Conservation (phyloP, 2,888 invertebrate species). For the Apamea epomidion region DNA sequence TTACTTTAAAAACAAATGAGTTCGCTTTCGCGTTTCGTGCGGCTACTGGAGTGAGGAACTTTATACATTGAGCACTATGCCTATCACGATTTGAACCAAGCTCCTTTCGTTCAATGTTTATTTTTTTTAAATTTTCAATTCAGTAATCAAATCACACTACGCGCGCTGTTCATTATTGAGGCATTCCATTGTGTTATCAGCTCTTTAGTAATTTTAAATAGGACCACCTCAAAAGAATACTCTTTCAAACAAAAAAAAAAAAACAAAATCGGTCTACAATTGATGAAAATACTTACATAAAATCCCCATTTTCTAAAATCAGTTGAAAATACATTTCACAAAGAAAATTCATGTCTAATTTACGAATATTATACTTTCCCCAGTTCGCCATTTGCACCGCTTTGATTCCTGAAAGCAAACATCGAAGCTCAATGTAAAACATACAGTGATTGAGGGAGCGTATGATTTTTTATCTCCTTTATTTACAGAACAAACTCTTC, state of each 20-base stretch:
- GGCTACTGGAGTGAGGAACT: background rate
- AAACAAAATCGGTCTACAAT: background rate
- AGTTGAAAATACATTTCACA: background rate
- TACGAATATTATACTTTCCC: conserved; percentile 1
- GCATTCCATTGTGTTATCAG: background rate
- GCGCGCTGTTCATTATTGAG: background rate
- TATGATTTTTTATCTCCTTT: conserved; percentile 66
- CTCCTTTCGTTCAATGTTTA: background rate
- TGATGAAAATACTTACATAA: background rate
- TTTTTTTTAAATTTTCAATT: too few species aligned
- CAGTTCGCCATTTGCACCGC: conserved; percentile 10
- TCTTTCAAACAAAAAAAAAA: background rate
- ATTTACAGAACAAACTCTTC: conserved; percentile 66
- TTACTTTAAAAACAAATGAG: background rate
- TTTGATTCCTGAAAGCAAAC: conserved; percentile 46
- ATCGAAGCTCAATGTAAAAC: conserved; percentile 20
- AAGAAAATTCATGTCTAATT: conserved; percentile 4
- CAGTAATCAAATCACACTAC: background rate
- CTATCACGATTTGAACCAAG: background rate
- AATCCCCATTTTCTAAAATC: background rate
- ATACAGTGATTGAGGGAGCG: conserved; percentile 37
- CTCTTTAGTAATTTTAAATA: background rate
- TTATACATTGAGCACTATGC: background rate
- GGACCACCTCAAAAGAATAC: background rate
- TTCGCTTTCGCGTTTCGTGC: too few species aligned